Evolutionary conservation across 2,797 vertebrate genomes (phyloP), one percentile per base, ranked within the genome.

Genomic region (Pogonophryne albipinna): DNA sequence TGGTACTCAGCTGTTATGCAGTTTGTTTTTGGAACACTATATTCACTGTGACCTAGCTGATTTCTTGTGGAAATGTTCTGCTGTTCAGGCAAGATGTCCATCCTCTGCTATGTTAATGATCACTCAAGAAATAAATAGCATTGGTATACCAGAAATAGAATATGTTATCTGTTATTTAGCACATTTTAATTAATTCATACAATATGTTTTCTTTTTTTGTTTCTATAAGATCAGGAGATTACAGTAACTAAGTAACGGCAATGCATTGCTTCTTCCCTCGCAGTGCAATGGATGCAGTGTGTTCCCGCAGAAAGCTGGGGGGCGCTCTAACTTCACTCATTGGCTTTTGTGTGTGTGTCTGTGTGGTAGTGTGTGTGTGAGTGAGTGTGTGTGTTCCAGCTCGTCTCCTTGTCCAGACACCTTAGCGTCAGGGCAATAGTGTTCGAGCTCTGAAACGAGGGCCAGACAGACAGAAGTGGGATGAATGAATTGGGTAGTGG

Each of bases 331-430:
- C 87, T 88, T 91, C 93, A 93, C 78, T 82, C 70, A 83, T 3
- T 49, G 49, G 19, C 60, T 77, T 47, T 15, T 47, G 16, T 47
- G 46, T 75, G 1, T 74, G 6, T 57, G 58, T 71, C 0, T 71
- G 57, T 58, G 60, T 41, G 38, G 50, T 56, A 27, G 59, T 63
- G 61, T 71, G 66, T 75, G 61, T 71, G 79, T 78, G n/a, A 27
- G 59, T 63, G 61, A 68, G 66, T 75, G 61, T 71, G 81, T 85
- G 76, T 85, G 71, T 80, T 89, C 70, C 63, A 83, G 85, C 83
- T 83, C 82, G 86, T 91, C 85, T 93, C 85, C 91, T 92, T 92
- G 91, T 92, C 93, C 92, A 92, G 91, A 93, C 92, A 92, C 90
- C 89, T 93, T 92, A 93, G 84, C 87, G 68, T 92, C 92, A 92